A percentile compares a stretch with the other conserved stretches of the same genome.
These are phyloP conservation scores for Argyrosomus japonicus DNA, from an alignment of 2,113 vertebrate species.

Conservation along the genomic window DNA sequence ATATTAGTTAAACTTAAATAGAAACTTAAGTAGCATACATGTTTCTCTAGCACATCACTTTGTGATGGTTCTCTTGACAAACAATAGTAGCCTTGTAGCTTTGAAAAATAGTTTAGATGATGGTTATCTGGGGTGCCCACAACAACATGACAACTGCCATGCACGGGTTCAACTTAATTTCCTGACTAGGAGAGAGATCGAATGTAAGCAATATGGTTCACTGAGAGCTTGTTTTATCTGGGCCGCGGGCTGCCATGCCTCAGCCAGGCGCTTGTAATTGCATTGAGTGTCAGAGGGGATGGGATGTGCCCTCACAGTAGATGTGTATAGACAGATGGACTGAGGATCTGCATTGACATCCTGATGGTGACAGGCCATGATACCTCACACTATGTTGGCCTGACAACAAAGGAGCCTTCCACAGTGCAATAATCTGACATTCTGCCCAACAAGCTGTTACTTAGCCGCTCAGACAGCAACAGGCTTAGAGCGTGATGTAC, in stretches of 20 bases:
- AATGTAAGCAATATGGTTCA: constrained; percentile 48
- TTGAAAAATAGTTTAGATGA: constrained; percentile 11
- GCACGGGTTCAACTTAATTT: constrained; percentile 54
- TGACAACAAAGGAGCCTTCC: constrained; percentile 76
- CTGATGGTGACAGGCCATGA: constrained; percentile 67
- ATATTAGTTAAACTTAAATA: background rate
- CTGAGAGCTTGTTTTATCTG: constrained; percentile 57
- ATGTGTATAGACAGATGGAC: constrained; percentile 80
- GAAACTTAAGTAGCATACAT: background rate
- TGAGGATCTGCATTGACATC: constrained; percentile 72
- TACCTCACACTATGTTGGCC: constrained; percentile 75
- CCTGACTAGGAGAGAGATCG: constrained; percentile 34
- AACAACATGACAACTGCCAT: constrained; percentile 34
- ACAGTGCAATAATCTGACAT: constrained; percentile 68
- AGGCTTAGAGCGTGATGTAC: constrained; percentile 17
- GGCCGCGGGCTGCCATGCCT: constrained; percentile 56
- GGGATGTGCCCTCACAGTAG: constrained; percentile 66
- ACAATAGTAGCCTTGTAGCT: background rate
- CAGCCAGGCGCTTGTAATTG: constrained; percentile 76
- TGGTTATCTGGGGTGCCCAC: constrained; percentile 14
- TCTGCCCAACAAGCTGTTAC: constrained; percentile 76
- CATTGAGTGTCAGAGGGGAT: constrained; percentile 64
- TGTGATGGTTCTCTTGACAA: background rate
- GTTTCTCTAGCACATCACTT: background rate
- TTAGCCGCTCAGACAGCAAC: constrained; percentile 42